Evolutionary conservation across 1,140 invertebrate species (phyloP).

Genomic region (Bombus superbus): DNA sequence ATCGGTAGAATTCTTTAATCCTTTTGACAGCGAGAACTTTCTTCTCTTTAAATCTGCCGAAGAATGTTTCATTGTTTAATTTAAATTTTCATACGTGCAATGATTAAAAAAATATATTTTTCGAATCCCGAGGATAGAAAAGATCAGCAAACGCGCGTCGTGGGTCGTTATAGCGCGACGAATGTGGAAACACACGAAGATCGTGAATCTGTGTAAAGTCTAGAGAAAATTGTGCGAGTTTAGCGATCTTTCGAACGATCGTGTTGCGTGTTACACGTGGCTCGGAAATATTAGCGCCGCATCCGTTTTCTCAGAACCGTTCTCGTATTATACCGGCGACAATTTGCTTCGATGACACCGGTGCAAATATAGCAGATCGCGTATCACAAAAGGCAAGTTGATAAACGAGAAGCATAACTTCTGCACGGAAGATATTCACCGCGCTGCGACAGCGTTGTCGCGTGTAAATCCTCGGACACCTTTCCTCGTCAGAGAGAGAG

Average conservation of each 20-base stretch:
- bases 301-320: constrained; percentile 75
- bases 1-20: no score
- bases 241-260: constrained; percentile 60
- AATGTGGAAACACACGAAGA: neutral
- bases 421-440: constrained; percentile 42
- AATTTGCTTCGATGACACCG: constrained; percentile 69
- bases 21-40: no score
- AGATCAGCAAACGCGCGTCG: no score
- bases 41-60: no score
- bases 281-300: constrained; percentile 63
- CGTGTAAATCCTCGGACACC: constrained; percentile 2
- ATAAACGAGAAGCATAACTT: constrained; percentile 62
- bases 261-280: constrained; percentile 46
- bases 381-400: constrained; percentile 60
- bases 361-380: constrained; percentile 68
- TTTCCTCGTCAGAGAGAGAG: neutral
- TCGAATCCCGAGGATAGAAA: neutral
- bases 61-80: no score
- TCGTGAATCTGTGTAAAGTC: neutral
- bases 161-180: no score
- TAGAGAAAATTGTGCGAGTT: constrained; percentile 36
- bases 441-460: constrained; percentile 7
- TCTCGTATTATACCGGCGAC: constrained; percentile 74
- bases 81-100: no score
- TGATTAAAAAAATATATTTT: no score